Evolutionary conservation across 2,113 vertebrate genomes (phyloP), one percentile per base, ranked within the genome.

Genomic region (Serilophus lunatus): DNA sequence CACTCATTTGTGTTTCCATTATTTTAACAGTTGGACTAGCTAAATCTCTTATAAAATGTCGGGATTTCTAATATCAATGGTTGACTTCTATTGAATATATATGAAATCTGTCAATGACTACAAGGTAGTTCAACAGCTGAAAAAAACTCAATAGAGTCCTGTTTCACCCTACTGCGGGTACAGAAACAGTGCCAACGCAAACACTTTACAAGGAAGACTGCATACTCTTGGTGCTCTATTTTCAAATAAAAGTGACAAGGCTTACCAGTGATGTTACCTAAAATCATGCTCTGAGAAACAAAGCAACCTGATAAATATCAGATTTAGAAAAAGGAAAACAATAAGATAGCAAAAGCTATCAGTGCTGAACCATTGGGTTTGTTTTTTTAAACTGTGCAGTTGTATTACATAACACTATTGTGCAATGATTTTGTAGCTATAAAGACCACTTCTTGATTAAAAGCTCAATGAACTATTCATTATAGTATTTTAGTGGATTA

Each of bases 391-490:
- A 96, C 81, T 36, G 75, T 79, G 38, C 42, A 85, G 68, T 63
- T 94, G n/a, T 79, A 84, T 89, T 94, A 90, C 49, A 31, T 93
- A 97, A 95, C 63, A 64, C 76, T 91, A 75, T 70, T 94, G 82
- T 90, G 69, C 64, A 83, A 74, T 75, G 95, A 95, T 94, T 97
- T 96, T 92, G 74, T 72, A 80, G 90, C 89, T 92, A 94, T 90
- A 96, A 87, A 96, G 95, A 88, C n/a, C 54, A 96, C 80, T 95
- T 82, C 82, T 96, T 97, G 94, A 98, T 98, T 98, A 96, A 97
- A 98, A 97, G 81, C 95, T 92, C 97, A 93, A 91, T 97, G 76
- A 82, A 82, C 77, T 94, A 94, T 82, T 97, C 94, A 96, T 82
- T 94, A 64, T 29, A 95, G 86, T 36, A 59, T 96, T 97, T 97